Percentiles rank a stretch among this genome's conserved stretches.
phyloP scores from a whole-genome alignment of 1,140 invertebrate genomes.

The Bombus breviceps region DNA sequence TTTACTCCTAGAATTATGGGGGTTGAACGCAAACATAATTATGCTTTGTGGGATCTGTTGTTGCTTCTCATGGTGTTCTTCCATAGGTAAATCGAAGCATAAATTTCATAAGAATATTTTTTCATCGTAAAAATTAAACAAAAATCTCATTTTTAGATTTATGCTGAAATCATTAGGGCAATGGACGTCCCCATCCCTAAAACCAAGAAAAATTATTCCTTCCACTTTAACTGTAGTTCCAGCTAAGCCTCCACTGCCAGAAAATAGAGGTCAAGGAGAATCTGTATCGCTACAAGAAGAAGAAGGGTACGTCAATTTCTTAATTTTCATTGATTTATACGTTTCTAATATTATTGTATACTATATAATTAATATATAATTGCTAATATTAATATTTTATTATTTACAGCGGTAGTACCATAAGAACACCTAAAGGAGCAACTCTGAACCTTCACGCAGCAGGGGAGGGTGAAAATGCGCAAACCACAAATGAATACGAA shows the following conservation, averaged over 20 bases:
- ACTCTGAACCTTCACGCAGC: constrained; percentile 44
- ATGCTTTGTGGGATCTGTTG: constrained; percentile 95
- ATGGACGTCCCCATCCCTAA: constrained; percentile 90
- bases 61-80: constrained; percentile 97
- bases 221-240: constrained; percentile 66
- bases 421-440: constrained; percentile 62
- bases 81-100: constrained; percentile 87
- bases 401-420: constrained; percentile 10
- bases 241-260: constrained; percentile 17
- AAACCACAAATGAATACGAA: constrained; percentile 75
- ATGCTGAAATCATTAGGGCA: constrained; percentile 96
- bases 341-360: background rate
- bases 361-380: background rate
- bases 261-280: constrained; percentile 51
- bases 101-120: background rate
- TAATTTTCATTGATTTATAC: background rate
- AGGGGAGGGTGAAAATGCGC: constrained; percentile 41
- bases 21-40: constrained; percentile 91
- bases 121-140: too few relatives aligned
- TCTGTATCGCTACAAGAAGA: background rate
- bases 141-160: constrained; percentile 83
- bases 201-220: constrained; percentile 74
- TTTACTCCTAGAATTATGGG: constrained; percentile 94
- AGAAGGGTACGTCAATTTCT: constrained; percentile 21
- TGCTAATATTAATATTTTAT: background rate